These are phyloP conservation scores for Sebastes reedi DNA, from an alignment of 2,797 vertebrate species.

Conservation along the genomic window DNA sequence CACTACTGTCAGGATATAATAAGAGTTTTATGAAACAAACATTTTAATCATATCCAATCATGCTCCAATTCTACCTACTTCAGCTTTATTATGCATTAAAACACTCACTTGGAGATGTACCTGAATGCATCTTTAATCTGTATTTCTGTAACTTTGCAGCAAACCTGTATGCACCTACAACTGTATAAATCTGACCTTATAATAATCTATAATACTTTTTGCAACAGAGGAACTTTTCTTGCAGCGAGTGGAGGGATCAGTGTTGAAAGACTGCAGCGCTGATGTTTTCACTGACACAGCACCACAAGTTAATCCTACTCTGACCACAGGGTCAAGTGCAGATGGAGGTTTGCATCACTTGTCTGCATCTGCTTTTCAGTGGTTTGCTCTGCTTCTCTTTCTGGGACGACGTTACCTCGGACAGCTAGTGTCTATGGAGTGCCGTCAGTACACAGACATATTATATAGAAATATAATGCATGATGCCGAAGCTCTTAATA, in stretches of 20 bases:
- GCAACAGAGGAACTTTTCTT: not conserved
- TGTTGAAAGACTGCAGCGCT: not conserved
- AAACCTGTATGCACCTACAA: slow-evolving; percentile 3
- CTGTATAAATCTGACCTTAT: not conserved
- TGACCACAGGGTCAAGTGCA: slow-evolving; percentile 3
- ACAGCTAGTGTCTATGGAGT: not conserved
- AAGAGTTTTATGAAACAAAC: no score
- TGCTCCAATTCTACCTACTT: no score
- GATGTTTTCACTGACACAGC: slow-evolving; percentile 9
- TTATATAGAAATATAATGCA: not conserved
- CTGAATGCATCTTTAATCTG: not conserved
- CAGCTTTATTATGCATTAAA: no score
- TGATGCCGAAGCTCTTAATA: not conserved
- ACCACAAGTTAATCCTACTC: not conserved
- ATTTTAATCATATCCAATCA: no score
- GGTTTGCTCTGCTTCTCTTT: not conserved
- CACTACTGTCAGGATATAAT: no score
- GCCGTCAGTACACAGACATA: not conserved
- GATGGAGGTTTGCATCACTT: not conserved
- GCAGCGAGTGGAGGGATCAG: not conserved
- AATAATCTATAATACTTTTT: not conserved
- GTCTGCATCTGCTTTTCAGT: not conserved
- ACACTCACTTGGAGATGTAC: not conserved
- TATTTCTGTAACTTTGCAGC: not conserved
- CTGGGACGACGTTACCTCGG: not conserved